Evolutionary conservation across 2,888 invertebrate species (phyloP).

Genomic region (Lasius fuliginosus): DNA sequence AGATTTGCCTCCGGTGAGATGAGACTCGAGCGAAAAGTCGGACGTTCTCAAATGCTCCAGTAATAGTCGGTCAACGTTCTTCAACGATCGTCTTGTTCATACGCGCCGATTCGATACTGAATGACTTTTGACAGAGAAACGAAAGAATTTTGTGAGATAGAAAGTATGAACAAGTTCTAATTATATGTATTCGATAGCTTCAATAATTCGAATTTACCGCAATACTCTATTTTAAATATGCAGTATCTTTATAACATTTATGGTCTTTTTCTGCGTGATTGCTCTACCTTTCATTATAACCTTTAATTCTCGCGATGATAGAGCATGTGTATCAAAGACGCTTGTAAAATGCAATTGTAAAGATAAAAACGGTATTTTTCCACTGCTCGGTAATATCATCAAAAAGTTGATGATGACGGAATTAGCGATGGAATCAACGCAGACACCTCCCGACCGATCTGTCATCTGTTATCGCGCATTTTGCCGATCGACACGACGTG

Average conservation of each 20-base stretch:
- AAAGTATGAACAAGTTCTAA: neutral
- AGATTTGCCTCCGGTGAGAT: slow-evolving; percentile 15
- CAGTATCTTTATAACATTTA: neutral
- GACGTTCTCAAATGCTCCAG: slow-evolving; percentile 12
- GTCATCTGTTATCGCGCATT: slow-evolving; percentile 14
- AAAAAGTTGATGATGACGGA: neutral
- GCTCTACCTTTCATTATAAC: neutral
- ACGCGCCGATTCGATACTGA: neutral
- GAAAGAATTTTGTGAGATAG: neutral
- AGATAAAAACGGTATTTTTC: slow-evolving; percentile 6
- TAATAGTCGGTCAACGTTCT: neutral
- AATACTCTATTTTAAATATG: neutral
- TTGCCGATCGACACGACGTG: slow-evolving; percentile 26
- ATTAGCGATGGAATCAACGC: neutral
- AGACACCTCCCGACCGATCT: neutral
- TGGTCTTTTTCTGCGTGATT: neutral
- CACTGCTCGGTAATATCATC: slow-evolving; percentile 9
- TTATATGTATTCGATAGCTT: neutral
- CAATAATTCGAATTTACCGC: neutral
- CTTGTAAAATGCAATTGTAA: neutral
- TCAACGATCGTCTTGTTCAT: neutral
- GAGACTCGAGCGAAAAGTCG: slow-evolving; percentile 33
- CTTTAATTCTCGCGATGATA: neutral
- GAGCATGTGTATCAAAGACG: neutral
- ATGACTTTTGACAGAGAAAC: neutral